A percentile compares a stretch with the other conserved stretches of the same genome.
These are phyloP conservation scores for Pasiphila rectangulata DNA, from an alignment of 2,888 invertebrate genomes.

Conservation along the genomic window DNA sequence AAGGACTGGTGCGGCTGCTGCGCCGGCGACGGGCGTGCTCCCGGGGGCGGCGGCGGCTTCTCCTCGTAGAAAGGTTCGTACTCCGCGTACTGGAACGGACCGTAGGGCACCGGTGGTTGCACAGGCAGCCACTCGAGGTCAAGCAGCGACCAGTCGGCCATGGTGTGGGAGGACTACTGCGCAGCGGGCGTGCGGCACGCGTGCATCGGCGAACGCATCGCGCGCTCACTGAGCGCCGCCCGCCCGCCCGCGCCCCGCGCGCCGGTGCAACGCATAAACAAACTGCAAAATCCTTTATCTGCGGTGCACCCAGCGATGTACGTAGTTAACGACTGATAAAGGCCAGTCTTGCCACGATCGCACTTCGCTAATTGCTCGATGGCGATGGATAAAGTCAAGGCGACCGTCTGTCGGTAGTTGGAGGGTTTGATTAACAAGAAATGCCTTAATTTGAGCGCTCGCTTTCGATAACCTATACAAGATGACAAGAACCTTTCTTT, in stretches of 20 bases:
- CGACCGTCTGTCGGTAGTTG: too few relatives aligned
- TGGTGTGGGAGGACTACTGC: slow-evolving; percentile 45
- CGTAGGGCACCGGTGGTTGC: slow-evolving; percentile 39
- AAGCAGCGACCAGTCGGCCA: slow-evolving; percentile 55
- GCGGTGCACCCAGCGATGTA: slow-evolving; percentile 44
- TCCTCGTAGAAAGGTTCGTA: slow-evolving; percentile 40
- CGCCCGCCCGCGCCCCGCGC: slow-evolving; percentile 42
- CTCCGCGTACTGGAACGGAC: slow-evolving; percentile 40
- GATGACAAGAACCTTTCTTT: too few relatives aligned
- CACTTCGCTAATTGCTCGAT: slow-evolving; percentile 35
- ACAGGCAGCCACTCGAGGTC: slow-evolving; percentile 44
- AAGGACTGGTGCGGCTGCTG: slow-evolving; percentile 21
- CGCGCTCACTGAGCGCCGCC: slow-evolving; percentile 57
- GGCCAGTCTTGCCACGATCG: slow-evolving; percentile 40
- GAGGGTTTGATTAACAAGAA: too few relatives aligned
- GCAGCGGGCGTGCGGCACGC: slow-evolving; percentile 47
- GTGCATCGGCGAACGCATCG: slow-evolving; percentile 60
- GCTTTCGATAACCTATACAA: too few relatives aligned
- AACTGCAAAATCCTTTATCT: slow-evolving; percentile 72
- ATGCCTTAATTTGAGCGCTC: too few relatives aligned
- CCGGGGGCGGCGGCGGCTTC: slow-evolving; percentile 24
- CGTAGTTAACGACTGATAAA: slow-evolving; percentile 58
- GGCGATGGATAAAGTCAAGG: slow-evolving; percentile 6
- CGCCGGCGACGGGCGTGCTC: slow-evolving; percentile 18
- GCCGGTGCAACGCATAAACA: slow-evolving; percentile 64